Evolutionary conservation across 2,797 vertebrate species (phyloP).

Genomic region (Cirrhinus mrigala): DNA sequence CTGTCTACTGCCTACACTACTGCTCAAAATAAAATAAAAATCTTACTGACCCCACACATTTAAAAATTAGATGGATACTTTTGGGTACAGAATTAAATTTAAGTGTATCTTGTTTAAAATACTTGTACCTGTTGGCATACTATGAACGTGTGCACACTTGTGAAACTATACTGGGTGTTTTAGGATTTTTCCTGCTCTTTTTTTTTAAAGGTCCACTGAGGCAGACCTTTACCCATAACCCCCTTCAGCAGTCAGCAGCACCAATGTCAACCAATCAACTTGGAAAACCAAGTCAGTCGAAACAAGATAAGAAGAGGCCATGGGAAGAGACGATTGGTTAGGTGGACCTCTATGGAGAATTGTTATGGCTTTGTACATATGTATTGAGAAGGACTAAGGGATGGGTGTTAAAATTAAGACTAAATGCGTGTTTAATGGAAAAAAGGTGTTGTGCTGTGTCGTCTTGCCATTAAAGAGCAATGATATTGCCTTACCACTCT

Average conservation of each 20-base stretch:
- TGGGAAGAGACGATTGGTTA: conserved; percentile 80
- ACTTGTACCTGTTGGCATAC: background rate
- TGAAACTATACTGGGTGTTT: background rate
- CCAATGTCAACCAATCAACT: conserved; percentile 61
- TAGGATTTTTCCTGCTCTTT: too few species aligned
- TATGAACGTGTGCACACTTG: background rate
- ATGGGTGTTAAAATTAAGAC: conserved; percentile 3
- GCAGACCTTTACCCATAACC: conserved; percentile 89
- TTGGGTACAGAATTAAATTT: background rate
- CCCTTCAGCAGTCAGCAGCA: conserved; percentile 75
- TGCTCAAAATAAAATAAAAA: background rate
- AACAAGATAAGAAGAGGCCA: conserved; percentile 69
- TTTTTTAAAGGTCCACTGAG: conserved; percentile 81
- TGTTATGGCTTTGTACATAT: conserved; percentile 71
- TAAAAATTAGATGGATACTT: too few species aligned
- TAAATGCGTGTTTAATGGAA: background rate
- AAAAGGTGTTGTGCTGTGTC: conserved; percentile 45
- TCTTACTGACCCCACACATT: too few species aligned
- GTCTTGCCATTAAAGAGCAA: conserved; percentile 68
- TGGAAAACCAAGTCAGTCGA: conserved; percentile 64
- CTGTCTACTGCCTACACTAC: background rate
- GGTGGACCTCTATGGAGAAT: conserved; percentile 8
- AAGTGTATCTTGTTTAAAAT: background rate
- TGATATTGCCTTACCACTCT: conserved; percentile 40
- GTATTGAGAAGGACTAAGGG: conserved; percentile 56